Evolutionary conservation across 2,797 vertebrate species (phyloP).

Genomic region (Epinephelus awoara): DNA sequence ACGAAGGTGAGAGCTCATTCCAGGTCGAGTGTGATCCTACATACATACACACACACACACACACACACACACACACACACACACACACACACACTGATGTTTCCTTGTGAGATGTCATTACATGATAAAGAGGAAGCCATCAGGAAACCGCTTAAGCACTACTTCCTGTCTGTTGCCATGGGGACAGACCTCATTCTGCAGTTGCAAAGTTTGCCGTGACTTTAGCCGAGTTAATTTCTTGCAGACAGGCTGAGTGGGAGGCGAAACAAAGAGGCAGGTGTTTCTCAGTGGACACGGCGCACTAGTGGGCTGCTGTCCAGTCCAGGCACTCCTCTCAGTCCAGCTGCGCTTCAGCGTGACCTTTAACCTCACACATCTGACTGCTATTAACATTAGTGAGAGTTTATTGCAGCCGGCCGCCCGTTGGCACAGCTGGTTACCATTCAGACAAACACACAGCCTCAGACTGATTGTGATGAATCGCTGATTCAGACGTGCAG

Average conservation of each 20-base stretch:
- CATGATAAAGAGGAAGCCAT: constrained; percentile 87
- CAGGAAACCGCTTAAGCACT: constrained; percentile 89
- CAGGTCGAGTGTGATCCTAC: background rate
- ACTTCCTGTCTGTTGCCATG: constrained; percentile 89
- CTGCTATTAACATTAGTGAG: constrained; percentile 64
- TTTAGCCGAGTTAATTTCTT: constrained; percentile 65
- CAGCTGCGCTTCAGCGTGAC: constrained; percentile 61
- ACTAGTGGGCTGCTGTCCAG: constrained; percentile 53
- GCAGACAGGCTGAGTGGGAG: constrained; percentile 46
- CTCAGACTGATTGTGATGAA: constrained; percentile 56
- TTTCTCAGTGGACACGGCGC: constrained; percentile 7
- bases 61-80: constrained; percentile 22
- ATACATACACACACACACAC: constrained; percentile 16
- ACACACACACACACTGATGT: constrained; percentile 53
- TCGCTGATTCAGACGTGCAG: constrained; percentile 33
- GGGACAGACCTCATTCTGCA: constrained; percentile 80
- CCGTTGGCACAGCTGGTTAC: constrained; percentile 74
- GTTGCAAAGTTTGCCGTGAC: constrained; percentile 63
- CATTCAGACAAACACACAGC: constrained; percentile 76
- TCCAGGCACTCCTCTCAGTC: constrained; percentile 54
- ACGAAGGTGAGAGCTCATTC: constrained; percentile 23
- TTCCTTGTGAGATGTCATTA: constrained; percentile 87
- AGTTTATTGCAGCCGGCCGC: constrained; percentile 33
- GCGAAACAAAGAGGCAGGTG: constrained; percentile 73
- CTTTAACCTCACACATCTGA: constrained; percentile 76